These are phyloP conservation scores for Desmodus rotundus DNA, from an alignment of 2,113 vertebrate genomes.

Conservation along the genomic window DNA sequence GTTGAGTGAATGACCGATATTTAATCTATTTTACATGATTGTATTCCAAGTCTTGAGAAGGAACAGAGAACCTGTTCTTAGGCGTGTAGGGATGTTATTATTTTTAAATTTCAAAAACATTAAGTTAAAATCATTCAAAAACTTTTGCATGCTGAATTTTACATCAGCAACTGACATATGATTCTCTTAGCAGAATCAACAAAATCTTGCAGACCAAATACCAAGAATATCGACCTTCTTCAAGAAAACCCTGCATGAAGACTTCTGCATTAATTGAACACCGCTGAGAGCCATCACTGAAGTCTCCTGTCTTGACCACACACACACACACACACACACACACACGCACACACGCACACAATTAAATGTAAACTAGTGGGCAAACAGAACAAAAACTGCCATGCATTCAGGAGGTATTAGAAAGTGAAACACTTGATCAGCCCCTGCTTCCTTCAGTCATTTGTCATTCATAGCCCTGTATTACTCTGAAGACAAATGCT, in stretches of 20 bases:
- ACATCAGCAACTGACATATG: slow-evolving; percentile 4
- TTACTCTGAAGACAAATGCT: not conserved
- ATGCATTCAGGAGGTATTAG: not conserved
- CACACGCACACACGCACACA: not conserved
- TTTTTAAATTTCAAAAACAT: slow-evolving; percentile 23
- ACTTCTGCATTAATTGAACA: not conserved
- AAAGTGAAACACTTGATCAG: not conserved
- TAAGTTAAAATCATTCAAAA: slow-evolving; percentile 25
- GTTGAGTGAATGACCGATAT: not conserved
- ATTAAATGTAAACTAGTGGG: not conserved
- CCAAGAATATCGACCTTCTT: not conserved
- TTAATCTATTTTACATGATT: not conserved
- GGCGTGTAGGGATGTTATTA: not conserved
- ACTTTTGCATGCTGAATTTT: not conserved
- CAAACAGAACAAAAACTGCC: not conserved
- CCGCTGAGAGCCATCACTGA: not conserved
- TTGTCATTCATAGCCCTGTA: not conserved
- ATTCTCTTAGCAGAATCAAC: not conserved
- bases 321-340: not conserved
- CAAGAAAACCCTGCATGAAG: not conserved
- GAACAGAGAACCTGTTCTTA: not conserved
- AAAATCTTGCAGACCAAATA: not conserved
- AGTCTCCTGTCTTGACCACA: not conserved
- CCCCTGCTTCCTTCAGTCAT: not conserved
- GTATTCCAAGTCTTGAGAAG: not conserved